Percentiles rank a stretch among this genome's conserved stretches.
These are phyloP conservation scores for Neodiprion fabricii DNA, from an alignment of 1,140 invertebrate species.

Conservation along the genomic window DNA sequence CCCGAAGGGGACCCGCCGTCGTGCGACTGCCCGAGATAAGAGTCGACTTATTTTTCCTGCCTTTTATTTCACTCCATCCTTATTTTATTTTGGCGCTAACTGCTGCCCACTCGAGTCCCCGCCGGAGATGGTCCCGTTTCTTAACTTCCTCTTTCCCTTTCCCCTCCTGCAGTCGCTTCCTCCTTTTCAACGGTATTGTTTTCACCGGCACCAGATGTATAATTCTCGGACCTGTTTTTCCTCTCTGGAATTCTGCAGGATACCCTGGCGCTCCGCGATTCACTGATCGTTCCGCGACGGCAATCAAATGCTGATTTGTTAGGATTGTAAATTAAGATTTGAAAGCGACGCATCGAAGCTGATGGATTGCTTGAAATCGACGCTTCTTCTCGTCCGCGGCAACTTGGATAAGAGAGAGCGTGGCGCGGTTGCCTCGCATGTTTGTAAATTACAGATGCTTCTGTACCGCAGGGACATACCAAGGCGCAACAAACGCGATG, in stretches of 20 bases:
- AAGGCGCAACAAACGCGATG: not conserved
- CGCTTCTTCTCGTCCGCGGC: too few relatives aligned
- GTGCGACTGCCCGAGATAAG: constrained; percentile 43
- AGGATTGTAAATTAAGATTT: too few relatives aligned
- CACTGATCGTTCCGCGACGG: too few relatives aligned
- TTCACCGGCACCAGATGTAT: not conserved
- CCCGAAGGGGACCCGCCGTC: constrained; percentile 51
- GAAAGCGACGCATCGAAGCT: too few relatives aligned
- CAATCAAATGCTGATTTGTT: too few relatives aligned
- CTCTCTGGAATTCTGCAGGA: too few relatives aligned
- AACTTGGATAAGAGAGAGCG: too few relatives aligned
- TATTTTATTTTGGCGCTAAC: constrained; percentile 58
- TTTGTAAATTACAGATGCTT: too few relatives aligned
- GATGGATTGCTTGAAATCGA: too few relatives aligned
- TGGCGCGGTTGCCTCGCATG: too few relatives aligned
- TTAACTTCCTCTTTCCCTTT: not conserved
- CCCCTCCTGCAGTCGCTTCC: not conserved
- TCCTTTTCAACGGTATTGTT: not conserved
- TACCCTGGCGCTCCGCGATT: too few relatives aligned
- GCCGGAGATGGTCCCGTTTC: constrained; percentile 36
- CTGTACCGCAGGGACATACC: too few relatives aligned
- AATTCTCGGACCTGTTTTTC: not conserved
- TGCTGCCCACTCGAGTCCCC: constrained; percentile 36
- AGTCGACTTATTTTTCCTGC: constrained; percentile 58
- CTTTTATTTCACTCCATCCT: constrained; percentile 52